Evolutionary conservation across 2,888 invertebrate species (phyloP).

Genomic region (Metopia argyrocephala): DNA sequence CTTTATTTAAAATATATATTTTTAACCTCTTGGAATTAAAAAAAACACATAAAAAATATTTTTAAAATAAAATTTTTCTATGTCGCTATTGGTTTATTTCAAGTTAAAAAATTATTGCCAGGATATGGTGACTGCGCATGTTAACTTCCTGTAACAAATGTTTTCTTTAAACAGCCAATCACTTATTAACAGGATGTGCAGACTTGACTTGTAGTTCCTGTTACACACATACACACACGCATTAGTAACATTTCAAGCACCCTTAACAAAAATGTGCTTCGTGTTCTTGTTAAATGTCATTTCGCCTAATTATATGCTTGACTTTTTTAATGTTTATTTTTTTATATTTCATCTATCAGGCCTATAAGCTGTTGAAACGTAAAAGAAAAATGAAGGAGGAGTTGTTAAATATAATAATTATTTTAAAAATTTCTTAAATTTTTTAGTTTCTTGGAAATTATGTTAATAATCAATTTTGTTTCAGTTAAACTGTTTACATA

Average conservation of each 20-base stretch:
- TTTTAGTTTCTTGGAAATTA: background rate
- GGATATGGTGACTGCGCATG: background rate
- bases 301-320: slow-evolving; percentile 52
- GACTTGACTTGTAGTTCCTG: background rate
- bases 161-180: background rate
- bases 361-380: background rate
- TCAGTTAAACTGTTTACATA: background rate
- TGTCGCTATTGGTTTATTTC: background rate
- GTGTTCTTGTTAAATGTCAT: slow-evolving; percentile 28
- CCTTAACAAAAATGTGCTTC: slow-evolving; percentile 40
- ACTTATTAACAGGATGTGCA: background rate
- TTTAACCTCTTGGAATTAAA: background rate
- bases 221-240: background rate
- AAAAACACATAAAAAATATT: background rate
- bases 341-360: background rate
- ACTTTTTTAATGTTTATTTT: background rate
- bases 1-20: background rate
- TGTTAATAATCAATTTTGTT: background rate
- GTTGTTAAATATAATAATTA: background rate
- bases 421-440: background rate
- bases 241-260: slow-evolving; percentile 33
- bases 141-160: background rate
- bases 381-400: slow-evolving; percentile 18
- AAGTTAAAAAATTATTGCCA: background rate
- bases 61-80: background rate